phyloP scores from a whole-genome alignment of 2,888 invertebrate genomes.

The Agrochola litura region DNA sequence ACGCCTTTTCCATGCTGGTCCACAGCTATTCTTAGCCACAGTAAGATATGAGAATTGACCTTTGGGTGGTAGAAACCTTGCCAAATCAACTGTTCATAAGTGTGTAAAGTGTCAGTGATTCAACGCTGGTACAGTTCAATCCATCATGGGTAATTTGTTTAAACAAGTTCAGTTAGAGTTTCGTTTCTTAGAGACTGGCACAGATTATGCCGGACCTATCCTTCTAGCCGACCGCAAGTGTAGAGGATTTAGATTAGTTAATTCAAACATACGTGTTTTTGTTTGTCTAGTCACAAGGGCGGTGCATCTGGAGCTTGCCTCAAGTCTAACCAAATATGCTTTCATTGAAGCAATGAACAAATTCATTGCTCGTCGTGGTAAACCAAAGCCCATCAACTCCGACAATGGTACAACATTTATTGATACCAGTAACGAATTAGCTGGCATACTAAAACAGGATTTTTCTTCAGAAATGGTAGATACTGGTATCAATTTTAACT shows the following conservation, averaged over 20 bases:
- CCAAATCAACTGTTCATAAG: not conserved
- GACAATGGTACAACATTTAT: not conserved
- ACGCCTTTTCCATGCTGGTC: no score
- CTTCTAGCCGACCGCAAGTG: not conserved
- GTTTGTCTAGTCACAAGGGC: not conserved
- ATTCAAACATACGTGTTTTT: not conserved
- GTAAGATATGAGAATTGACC: not conserved
- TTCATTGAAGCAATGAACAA: no score
- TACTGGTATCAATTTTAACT: not conserved
- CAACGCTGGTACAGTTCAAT: not conserved
- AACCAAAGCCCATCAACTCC: no score
- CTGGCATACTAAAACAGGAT: not conserved
- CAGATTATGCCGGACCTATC: no score
- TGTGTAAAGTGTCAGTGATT: not conserved
- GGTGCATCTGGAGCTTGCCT: not conserved
- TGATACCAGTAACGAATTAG: not conserved
- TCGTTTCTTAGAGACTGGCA: not conserved
- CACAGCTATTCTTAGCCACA: not conserved
- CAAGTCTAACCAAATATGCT: not conserved
- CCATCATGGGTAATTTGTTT: not conserved
- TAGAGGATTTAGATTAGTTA: not conserved
- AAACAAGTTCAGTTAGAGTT: not conserved
- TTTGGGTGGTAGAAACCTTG: not conserved
- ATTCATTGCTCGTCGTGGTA: no score
- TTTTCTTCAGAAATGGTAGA: not conserved